A percentile compares a stretch with the other conserved stretches of the same genome.
Conservation (phyloP, 2,888 invertebrate genomes). For the Microplitis deprimator region DNA sequence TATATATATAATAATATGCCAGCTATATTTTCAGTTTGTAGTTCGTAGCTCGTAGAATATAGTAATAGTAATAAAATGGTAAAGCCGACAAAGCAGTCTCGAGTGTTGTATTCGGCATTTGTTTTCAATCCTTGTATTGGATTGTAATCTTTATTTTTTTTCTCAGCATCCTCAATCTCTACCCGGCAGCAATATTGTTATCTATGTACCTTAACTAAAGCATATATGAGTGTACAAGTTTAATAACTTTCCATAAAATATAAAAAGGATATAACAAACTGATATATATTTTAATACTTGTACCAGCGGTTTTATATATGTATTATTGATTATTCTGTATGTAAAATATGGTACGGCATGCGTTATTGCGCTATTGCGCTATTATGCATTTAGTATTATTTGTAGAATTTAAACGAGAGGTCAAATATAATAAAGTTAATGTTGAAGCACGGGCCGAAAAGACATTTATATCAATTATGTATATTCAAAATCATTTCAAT, state of each 20-base stretch:
- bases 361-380: too few relatives aligned
- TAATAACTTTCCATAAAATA: neutral
- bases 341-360: too few relatives aligned
- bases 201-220: neutral
- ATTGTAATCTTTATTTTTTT: constrained; percentile 23
- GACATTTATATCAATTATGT: constrained; percentile 70
- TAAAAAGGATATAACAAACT: neutral
- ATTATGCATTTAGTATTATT: too few relatives aligned
- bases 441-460: constrained; percentile 65
- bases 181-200: neutral
- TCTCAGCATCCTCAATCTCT: neutral
- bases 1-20: neutral
- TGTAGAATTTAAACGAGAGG: constrained; percentile 58
- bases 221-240: too few relatives aligned
- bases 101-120: constrained; percentile 66
- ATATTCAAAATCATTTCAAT: constrained; percentile 35
- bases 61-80: constrained; percentile 1
- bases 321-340: too few relatives aligned
- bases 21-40: neutral
- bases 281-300: too few relatives aligned
- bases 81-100: neutral
- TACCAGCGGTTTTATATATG: too few relatives aligned
- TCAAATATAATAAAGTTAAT: constrained; percentile 51
- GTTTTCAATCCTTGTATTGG: constrained; percentile 64
- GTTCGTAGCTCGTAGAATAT: neutral